phyloP scores from a whole-genome alignment of 1,140 invertebrate species.

The Phocides pigmalion region DNA sequence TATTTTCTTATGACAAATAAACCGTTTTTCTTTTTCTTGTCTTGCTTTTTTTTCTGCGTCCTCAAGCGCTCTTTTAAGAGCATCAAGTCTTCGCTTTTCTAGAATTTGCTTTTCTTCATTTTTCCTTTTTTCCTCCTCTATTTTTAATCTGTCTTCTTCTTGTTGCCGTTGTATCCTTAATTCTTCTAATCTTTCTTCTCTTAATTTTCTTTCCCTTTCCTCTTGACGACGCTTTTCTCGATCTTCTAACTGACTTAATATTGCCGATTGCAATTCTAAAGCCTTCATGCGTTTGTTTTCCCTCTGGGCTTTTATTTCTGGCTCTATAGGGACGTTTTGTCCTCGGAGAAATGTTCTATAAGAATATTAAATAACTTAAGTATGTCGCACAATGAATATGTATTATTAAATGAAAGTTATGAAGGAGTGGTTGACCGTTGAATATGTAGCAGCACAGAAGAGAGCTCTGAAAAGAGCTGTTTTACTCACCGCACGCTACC shows the following conservation, averaged over 20 bases:
- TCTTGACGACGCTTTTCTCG: constrained; percentile 86
- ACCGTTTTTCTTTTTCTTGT: constrained; percentile 83
- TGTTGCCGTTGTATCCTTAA: constrained; percentile 86
- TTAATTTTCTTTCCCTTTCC: constrained; percentile 85
- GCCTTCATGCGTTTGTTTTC: constrained; percentile 88
- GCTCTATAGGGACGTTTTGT: constrained; percentile 89
- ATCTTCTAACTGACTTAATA: constrained; percentile 89
- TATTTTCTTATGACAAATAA: constrained; percentile 63
- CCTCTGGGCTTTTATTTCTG: constrained; percentile 87
- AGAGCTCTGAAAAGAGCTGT: too few species aligned
- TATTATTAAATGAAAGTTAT: constrained; percentile 35
- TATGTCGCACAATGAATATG: constrained; percentile 13
- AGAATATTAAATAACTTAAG: constrained; percentile 23
- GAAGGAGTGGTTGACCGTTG: background rate
- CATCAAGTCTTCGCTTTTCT: constrained; percentile 85
- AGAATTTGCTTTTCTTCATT: constrained; percentile 85
- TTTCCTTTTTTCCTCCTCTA: constrained; percentile 85
- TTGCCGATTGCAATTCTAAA: constrained; percentile 88
- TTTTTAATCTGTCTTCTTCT: constrained; percentile 85
- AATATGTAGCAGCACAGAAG: too few species aligned
- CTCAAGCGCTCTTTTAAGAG: constrained; percentile 85
- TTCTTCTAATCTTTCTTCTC: constrained; percentile 88
- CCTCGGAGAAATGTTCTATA: constrained; percentile 87
- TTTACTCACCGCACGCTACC: too few species aligned
- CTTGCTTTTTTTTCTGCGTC: constrained; percentile 85